Conservation (phyloP, 2,113 vertebrate genomes). For the Plectropomus leopardus region DNA sequence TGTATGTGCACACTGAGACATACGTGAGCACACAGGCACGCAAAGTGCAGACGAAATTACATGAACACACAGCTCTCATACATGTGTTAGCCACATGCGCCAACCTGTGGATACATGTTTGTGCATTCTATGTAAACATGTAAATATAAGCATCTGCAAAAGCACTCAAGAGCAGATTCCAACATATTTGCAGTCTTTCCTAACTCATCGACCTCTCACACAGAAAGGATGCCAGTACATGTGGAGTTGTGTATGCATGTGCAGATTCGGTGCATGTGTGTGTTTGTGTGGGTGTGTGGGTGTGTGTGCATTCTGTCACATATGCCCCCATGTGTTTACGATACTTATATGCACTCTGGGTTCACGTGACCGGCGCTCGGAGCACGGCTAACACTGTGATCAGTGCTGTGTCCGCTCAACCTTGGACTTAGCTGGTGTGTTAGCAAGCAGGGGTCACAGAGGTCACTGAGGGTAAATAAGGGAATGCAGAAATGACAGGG, state of each 20-base stretch:
- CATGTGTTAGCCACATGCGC: neutral
- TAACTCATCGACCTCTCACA: slow-evolving; percentile 52
- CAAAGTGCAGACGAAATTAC: slow-evolving; percentile 6
- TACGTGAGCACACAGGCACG: neutral
- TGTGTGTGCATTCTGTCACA: slow-evolving; percentile 32
- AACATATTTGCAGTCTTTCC: slow-evolving; percentile 28
- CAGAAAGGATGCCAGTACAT: slow-evolving; percentile 33
- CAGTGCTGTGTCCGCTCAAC: slow-evolving; percentile 47
- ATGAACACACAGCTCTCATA: slow-evolving; percentile 3
- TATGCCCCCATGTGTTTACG: slow-evolving; percentile 45
- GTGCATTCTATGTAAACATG: slow-evolving; percentile 8
- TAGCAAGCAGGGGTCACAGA: slow-evolving; percentile 48
- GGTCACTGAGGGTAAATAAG: slow-evolving; percentile 69
- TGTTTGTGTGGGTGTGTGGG: slow-evolving; percentile 17
- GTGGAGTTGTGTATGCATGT: slow-evolving; percentile 19
- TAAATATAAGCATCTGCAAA: slow-evolving; percentile 18
- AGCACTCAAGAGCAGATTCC: slow-evolving; percentile 30
- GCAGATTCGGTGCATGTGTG: slow-evolving; percentile 2
- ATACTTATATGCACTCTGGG: neutral
- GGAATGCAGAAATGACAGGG: slow-evolving; percentile 43
- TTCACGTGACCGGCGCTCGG: slow-evolving; percentile 46
- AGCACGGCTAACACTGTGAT: slow-evolving; percentile 21
- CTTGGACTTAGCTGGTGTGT: slow-evolving; percentile 66
- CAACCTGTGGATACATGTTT: neutral
- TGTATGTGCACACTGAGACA: neutral